Percentiles rank a stretch among this genome's conserved stretches.
phyloP scores from a whole-genome alignment of 2,797 vertebrate genomes.

The Malurus leucopterus region DNA sequence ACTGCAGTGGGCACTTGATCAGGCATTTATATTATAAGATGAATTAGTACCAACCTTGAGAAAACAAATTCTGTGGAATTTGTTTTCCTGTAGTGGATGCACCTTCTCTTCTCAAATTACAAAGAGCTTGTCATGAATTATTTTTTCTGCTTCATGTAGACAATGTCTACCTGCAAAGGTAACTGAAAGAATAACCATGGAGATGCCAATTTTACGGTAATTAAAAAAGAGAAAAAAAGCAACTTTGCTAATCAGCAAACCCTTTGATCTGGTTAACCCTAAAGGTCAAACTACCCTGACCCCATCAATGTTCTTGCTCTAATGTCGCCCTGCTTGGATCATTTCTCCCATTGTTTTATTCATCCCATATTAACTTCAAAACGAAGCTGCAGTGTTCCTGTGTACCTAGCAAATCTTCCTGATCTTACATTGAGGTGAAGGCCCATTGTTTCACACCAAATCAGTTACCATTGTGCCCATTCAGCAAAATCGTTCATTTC shows the following conservation, averaged over 20 bases:
- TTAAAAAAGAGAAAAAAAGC: constrained; percentile 62
- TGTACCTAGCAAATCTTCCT: constrained; percentile 75
- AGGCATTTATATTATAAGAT: background rate
- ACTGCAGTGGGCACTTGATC: background rate
- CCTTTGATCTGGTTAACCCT: constrained; percentile 81
- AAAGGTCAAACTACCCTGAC: constrained; percentile 76
- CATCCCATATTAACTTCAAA: constrained; percentile 76
- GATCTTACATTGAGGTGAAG: constrained; percentile 69
- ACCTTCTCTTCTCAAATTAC: constrained; percentile 5
- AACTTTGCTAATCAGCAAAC: constrained; percentile 65
- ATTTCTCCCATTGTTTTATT: constrained; percentile 74
- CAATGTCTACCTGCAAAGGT: constrained; percentile 63
- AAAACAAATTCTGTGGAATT: background rate
- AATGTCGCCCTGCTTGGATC: constrained; percentile 66
- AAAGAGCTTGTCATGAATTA: constrained; percentile 29
- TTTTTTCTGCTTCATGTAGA: constrained; percentile 20
- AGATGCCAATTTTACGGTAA: constrained; percentile 72
- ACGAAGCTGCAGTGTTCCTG: constrained; percentile 69
- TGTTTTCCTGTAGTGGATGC: background rate
- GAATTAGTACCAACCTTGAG: background rate
- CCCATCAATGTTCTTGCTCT: constrained; percentile 64
- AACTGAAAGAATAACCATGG: constrained; percentile 31
- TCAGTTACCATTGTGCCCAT: constrained; percentile 67
- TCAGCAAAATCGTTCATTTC: constrained; percentile 78
- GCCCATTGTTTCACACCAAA: constrained; percentile 61